Base-by-base conservation (phyloP, 2,797 vertebrate genomes). In the Helarctos malayanus region DNA sequence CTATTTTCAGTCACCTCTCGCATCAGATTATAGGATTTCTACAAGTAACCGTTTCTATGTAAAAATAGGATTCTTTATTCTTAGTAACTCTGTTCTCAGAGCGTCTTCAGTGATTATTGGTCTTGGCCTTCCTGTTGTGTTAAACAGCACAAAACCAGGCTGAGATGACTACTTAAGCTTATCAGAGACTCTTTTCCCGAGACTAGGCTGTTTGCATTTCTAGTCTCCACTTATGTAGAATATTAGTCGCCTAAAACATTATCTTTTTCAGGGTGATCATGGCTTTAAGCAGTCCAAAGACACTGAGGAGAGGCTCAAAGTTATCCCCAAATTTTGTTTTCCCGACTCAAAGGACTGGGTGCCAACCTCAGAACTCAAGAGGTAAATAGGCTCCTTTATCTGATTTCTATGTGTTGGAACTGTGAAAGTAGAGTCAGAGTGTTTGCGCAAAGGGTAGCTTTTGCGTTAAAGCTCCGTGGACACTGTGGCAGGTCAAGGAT, bases 241-340 rank as follows among this genome's bases (percentile, higher is more conserved):
- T 76, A 76, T 49, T 79, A 80, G 13, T 84, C 89, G 83, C 29
- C 65, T 83, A 9, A 6, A 78, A 5, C 97, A 41, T 98, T 97
- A 35, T 87, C 63, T 96, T 97, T 97, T 98, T 92, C 97, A 99
- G 99, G 99, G 99, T 98, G 99, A 99, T 96, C 99, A 99, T 98
- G 99, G 99, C 16, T 99, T 99, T 78, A 99, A 99, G 89, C 98
- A 99, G 56, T 99, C 99, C 61, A 99, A 98, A 97, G 99, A 99
- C 92, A 99, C 99, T 1, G 99, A 99, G 96, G 99, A 99, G 96
- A 99, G 99, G 94, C 99, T 99, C 63, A 99, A 99, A 98, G 99
- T 99, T 97, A 99, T 99, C 97, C 99, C 99, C 7, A 99, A 99
- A 95, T 99, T 99, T 98, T 99, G 99, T 98, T 99, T 99, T 98